These are phyloP conservation scores for Dendrolimus pini DNA, from an alignment of 2,888 invertebrate genomes.

Conservation along the genomic window DNA sequence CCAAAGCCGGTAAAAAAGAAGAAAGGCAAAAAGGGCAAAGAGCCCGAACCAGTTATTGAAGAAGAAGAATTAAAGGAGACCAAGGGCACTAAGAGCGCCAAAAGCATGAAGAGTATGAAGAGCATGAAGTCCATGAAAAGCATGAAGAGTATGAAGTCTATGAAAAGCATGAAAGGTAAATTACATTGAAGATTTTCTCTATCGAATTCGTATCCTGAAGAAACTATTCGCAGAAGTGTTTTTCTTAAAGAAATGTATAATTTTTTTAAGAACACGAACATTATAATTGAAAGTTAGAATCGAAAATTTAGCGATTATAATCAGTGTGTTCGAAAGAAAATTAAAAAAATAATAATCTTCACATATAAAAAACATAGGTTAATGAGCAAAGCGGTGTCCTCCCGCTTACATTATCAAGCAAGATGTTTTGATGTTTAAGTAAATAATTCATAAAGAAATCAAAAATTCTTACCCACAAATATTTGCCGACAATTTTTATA, in stretches of 20 bases:
- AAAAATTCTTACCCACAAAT: no score
- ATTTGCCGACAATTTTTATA: no score
- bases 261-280: no score
- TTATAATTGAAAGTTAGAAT: slow-evolving; percentile 7
- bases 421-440: no score
- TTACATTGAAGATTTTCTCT: background rate
- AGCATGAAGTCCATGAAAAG: slow-evolving; percentile 28
- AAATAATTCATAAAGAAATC: no score
- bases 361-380: no score
- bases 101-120: slow-evolving; percentile 34
- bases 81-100: slow-evolving; percentile 27
- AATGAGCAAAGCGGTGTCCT: no score
- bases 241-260: no score
- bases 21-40: slow-evolving; percentile 36
- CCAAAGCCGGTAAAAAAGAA: slow-evolving; percentile 44
- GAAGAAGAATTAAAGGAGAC: slow-evolving; percentile 14
- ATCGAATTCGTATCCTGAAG: background rate
- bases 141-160: slow-evolving; percentile 26
- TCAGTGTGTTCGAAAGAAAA: background rate
- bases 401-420: no score
- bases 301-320: slow-evolving; percentile 1
- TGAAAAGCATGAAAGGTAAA: slow-evolving; percentile 29
- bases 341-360: no score
- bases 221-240: background rate
- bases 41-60: slow-evolving; percentile 8